These are phyloP conservation scores for Oasisia sp. DNA, from an alignment of 2,888 invertebrate genomes.

Conservation along the genomic window DNA sequence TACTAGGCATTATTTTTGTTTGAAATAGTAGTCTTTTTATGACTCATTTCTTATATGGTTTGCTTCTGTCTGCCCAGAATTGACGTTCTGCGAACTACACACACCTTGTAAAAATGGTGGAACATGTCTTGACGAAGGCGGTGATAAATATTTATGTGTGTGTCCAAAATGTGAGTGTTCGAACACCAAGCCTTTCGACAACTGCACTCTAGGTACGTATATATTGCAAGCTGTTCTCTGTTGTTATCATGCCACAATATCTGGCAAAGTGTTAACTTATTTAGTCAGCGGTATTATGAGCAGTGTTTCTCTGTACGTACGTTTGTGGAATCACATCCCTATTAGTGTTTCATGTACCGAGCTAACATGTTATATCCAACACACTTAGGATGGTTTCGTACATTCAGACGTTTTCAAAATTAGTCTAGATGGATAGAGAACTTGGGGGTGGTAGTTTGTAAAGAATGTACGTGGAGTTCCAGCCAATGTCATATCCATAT, in stretches of 20 bases:
- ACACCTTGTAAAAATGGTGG: conserved; percentile 46
- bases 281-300: background rate
- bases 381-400: too few relatives aligned
- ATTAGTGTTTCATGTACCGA: too few relatives aligned
- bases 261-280: background rate
- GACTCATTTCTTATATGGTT: background rate
- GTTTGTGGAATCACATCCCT: too few relatives aligned
- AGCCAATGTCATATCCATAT: too few relatives aligned
- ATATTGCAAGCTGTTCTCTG: too few relatives aligned
- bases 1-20: background rate
- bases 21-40: background rate
- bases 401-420: too few relatives aligned
- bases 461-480: too few relatives aligned
- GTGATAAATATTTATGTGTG: conserved; percentile 45
- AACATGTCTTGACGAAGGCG: conserved; percentile 43
- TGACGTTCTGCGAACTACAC: background rate
- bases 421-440: too few relatives aligned
- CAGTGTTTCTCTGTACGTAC: background rate
- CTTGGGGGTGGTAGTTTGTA: too few relatives aligned
- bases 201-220: background rate
- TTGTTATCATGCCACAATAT: too few relatives aligned
- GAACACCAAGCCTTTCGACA: background rate
- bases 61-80: background rate
- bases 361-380: too few relatives aligned
- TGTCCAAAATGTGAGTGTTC: conserved; percentile 37